Base-by-base conservation (phyloP, 2,113 vertebrate genomes). In the Urocitellus parryii region DNA sequence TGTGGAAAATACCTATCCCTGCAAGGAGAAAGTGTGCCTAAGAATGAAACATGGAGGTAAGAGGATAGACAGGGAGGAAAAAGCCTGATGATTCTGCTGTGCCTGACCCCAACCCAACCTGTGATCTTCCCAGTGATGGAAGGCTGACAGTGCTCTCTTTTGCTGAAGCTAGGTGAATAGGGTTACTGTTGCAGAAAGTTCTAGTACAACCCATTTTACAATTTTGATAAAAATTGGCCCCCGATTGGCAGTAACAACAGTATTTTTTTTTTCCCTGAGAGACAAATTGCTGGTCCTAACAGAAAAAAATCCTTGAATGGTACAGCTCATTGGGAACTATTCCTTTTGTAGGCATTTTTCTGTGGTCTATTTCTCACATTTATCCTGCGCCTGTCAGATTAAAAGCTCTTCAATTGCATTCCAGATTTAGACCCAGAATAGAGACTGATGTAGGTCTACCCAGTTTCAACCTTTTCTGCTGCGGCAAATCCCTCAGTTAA, bases 401-500 rank as follows among this genome's bases (percentile, higher is more conserved):
- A 77, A 92, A 87, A 95, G 25, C 45, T 67, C 3, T 25, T 34
- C 13, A 1, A 39, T 4, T 25, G 27, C 27, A 70, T 58, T 96
- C 65, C 11, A 45, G 39, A 88, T 84, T 87, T 96, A 83, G 91
- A 95, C 73, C n/a, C 61, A 63, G 42, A 73, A 53, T 29, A 81
- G 51, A 56, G 17, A 34, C 29, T 16, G 51, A 39, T 7, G 65
- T 3, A 37, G 9, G 10, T 1, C 48, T 87, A 45, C 8, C 10
- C 5, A 51, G 1, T 94, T 76, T 84, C 12, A 53, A 61, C 90
- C 58, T 16, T 78, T 80, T 29, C 72, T 80, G 53, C 42, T 2
- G 32, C 72, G n/a, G 42, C 16, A 7, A 77, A n/a, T 24, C 14
- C 29, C 34, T 86, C 39, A n/a, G 14, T 63, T 89, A 76, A 72